Conservation (phyloP, 2,113 vertebrate species). For the Otis tarda region DNA sequence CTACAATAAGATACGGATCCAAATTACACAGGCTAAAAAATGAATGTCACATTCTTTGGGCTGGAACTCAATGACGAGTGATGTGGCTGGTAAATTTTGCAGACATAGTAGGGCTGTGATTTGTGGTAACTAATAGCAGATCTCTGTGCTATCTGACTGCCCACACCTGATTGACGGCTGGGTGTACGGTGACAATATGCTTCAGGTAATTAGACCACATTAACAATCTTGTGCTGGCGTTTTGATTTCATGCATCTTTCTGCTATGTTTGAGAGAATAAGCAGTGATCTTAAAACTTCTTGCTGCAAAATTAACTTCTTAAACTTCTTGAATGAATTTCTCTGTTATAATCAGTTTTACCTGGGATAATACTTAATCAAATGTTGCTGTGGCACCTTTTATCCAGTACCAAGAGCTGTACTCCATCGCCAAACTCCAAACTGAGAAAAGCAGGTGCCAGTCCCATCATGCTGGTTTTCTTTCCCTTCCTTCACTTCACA, state of each 20-base stretch:
- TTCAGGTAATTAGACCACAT: not conserved
- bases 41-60: rapidly evolving
- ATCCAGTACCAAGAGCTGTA: not conserved
- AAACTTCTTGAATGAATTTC: not conserved
- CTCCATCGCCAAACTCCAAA: not conserved
- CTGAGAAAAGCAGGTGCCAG: not conserved
- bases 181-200: not conserved
- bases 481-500: not conserved
- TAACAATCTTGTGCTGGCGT: not conserved
- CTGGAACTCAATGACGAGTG: not conserved
- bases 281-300: not conserved
- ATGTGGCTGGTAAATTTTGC: not conserved
- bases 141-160: not conserved
- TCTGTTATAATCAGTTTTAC: not conserved
- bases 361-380: not conserved
- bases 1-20: not conserved
- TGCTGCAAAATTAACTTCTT: not conserved
- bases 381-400: not conserved
- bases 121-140: not conserved
- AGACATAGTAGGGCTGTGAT: not conserved
- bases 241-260: not conserved
- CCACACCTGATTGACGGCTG: not conserved
- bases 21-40: not conserved
- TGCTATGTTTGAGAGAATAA: not conserved
- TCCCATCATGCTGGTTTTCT: not conserved